phyloP scores from a whole-genome alignment of 2,113 vertebrate genomes.

The Muntiacus reevesi region DNA sequence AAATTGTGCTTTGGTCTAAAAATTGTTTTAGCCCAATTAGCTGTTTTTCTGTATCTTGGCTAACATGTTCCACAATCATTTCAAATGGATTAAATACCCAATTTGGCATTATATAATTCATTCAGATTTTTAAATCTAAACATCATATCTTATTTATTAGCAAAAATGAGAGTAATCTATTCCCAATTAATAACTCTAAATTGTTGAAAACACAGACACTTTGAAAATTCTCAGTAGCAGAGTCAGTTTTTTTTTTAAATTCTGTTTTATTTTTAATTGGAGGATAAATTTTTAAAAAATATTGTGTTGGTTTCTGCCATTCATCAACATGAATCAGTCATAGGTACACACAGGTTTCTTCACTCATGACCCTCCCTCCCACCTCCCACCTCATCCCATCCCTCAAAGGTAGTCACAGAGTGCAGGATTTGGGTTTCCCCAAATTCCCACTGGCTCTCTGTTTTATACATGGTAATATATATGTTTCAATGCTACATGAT shows the following conservation, averaged over 20 bases:
- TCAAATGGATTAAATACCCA: neutral
- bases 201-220: neutral
- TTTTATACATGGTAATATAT: neutral
- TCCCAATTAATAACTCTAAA: neutral
- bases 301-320: neutral
- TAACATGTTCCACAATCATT: neutral
- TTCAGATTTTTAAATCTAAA: conserved; percentile 15
- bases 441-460: neutral
- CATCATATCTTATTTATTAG: neutral
- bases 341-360: neutral
- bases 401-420: neutral
- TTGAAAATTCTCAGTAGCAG: neutral
- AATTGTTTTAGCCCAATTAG: neutral
- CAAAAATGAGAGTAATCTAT: neutral
- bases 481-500: neutral
- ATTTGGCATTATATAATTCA: neutral
- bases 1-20: conserved; percentile 5
- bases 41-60: neutral
- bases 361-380: neutral
- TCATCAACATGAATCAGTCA: neutral
- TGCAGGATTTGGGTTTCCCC: neutral
- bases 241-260: neutral
- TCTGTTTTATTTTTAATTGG: neutral
- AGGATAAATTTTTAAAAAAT: neutral
- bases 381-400: neutral